These are phyloP conservation scores for Globodera rostochiensis DNA, from an alignment of 1,140 invertebrate species.

Conservation along the genomic window DNA sequence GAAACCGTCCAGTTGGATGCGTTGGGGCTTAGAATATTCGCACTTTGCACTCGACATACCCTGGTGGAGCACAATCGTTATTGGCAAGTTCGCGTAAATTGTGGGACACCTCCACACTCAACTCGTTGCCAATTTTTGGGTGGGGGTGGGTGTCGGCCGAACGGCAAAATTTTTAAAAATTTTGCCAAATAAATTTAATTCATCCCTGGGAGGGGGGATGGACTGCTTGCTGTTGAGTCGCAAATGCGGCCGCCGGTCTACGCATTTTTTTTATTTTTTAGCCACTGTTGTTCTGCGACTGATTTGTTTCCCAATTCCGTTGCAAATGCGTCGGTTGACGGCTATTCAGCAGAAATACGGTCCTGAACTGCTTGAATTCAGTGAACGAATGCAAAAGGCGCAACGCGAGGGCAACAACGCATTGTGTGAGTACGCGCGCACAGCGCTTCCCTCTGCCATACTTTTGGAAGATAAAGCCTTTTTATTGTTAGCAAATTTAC, in stretches of 20 bases:
- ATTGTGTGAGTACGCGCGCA: conserved; percentile 45
- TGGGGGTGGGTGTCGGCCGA: too few species aligned
- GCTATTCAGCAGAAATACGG: conserved; percentile 53
- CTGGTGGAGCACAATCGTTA: conserved; percentile 47
- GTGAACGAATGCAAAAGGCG: conserved; percentile 51
- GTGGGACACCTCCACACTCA: too few species aligned
- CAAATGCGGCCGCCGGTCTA: too few species aligned
- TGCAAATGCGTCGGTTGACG: conserved; percentile 54
- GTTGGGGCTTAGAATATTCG: conserved; percentile 39
- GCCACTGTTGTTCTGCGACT: conserved; percentile 56
- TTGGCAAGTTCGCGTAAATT: conserved; percentile 26
- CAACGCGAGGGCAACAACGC: conserved; percentile 54
- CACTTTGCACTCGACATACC: conserved; percentile 45
- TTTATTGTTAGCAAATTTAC: too few species aligned
- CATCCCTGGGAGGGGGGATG: too few species aligned
- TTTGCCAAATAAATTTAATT: too few species aligned
- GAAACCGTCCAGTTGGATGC: conserved; percentile 46
- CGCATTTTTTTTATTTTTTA: conserved; percentile 31
- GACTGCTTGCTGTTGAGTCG: too few species aligned
- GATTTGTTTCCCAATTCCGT: conserved; percentile 51
- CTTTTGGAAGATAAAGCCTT: background rate
- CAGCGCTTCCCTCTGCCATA: background rate
- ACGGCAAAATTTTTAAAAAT: too few species aligned
- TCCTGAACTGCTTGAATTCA: conserved; percentile 55
- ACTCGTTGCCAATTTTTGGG: too few species aligned